These are phyloP conservation scores for Sceloporus undulatus DNA, from an alignment of 2,113 vertebrate species.

Conservation along the genomic window DNA sequence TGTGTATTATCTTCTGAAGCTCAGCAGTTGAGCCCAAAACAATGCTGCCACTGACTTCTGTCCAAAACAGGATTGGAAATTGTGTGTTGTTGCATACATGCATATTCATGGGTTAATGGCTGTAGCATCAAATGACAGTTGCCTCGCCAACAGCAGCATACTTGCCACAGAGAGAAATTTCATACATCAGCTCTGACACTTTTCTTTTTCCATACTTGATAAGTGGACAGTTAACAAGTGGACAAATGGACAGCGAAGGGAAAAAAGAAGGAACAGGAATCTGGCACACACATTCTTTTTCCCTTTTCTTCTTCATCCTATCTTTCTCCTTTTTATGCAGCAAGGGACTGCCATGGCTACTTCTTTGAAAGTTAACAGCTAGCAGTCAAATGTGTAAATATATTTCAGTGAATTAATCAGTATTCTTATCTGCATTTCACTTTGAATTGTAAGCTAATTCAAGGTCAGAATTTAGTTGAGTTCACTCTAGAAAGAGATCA, in stretches of 20 bases:
- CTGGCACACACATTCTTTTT: conserved; percentile 2
- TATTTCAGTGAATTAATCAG: neutral
- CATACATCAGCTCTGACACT: neutral
- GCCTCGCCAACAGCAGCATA: no score
- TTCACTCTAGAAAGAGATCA: neutral
- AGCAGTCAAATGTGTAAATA: neutral
- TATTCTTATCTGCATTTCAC: neutral
- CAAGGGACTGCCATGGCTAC: no score
- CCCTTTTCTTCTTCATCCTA: no score
- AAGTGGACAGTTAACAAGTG: neutral
- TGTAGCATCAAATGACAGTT: no score
- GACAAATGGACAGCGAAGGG: conserved; percentile 5
- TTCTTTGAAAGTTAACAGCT: no score
- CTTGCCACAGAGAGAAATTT: neutral
- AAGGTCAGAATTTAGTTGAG: neutral
- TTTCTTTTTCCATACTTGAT: neutral
- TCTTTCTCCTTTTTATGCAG: no score
- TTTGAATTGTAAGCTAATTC: neutral
- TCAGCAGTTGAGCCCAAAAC: no score
- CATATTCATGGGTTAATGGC: no score
- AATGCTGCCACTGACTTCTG: no score
- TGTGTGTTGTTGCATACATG: no score
- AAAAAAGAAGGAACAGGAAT: conserved; percentile 44
- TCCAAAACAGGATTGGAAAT: no score
- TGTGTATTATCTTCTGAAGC: no score